Conservation (phyloP, 1,140 invertebrate genomes). For the Helicoverpa zea region DNA sequence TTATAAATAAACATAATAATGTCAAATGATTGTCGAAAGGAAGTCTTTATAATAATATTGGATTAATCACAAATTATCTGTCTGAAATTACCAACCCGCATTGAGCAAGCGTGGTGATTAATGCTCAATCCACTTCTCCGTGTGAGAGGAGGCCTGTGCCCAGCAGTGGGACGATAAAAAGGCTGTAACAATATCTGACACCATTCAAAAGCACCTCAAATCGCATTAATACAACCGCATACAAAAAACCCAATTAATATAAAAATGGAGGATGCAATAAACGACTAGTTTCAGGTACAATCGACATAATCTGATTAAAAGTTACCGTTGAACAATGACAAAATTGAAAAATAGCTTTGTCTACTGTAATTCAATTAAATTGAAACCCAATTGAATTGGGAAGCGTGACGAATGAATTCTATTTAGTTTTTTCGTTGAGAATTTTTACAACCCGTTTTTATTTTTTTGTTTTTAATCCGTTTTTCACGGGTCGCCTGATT, state of each 20-base stretch:
- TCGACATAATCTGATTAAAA: conserved; percentile 75
- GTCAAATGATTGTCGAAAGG: too few relatives aligned
- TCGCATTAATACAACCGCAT: neutral
- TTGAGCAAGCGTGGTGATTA: too few relatives aligned
- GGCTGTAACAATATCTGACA: too few relatives aligned
- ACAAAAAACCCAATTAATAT: conserved; percentile 25
- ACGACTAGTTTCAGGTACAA: conserved; percentile 52
- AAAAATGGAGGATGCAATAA: conserved; percentile 29
- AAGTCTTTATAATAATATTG: too few relatives aligned
- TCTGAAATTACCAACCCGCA: too few relatives aligned
- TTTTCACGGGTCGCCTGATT: conserved; percentile 53
- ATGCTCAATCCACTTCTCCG: too few relatives aligned
- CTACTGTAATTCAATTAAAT: conserved; percentile 75
- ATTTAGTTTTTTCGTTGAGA: conserved; percentile 61
- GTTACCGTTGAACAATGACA: conserved; percentile 59
- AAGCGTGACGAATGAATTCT: conserved; percentile 62
- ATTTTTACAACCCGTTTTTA: conserved; percentile 54
- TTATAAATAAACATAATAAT: too few relatives aligned
- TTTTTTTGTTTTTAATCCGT: conserved; percentile 54
- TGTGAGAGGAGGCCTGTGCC: too few relatives aligned
- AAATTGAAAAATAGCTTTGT: conserved; percentile 69
- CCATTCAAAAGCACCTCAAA: neutral
- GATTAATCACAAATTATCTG: neutral
- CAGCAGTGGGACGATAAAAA: too few relatives aligned
- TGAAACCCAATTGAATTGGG: conserved; percentile 61